Evolutionary conservation across 37 sponge, comb jelly and placozoan genomes (phyloP).

Genomic region (Eunapius fragilis): DNA sequence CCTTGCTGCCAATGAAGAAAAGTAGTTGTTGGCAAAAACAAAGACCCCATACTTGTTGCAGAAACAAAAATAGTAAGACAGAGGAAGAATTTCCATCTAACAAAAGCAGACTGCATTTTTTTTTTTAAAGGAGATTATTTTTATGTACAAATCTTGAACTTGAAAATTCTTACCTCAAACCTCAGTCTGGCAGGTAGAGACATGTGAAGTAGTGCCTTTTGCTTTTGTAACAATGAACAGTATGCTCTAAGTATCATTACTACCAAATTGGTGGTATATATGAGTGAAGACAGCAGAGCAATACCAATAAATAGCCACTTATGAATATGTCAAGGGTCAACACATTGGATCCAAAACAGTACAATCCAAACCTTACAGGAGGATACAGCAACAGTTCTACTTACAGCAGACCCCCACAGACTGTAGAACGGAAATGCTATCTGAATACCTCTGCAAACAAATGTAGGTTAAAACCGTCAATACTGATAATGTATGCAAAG

Average conservation of each 20-base stretch:
- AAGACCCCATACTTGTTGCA: slow-evolving; percentile 25
- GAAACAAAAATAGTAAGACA: slow-evolving; percentile 42
- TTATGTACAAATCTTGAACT: not conserved
- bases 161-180: not conserved
- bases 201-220: slow-evolving; percentile 13
- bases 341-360: not conserved
- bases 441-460: slow-evolving; percentile 37
- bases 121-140: not conserved
- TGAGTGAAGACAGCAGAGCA: slow-evolving; percentile 14
- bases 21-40: slow-evolving; percentile 36
- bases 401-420: slow-evolving; percentile 54
- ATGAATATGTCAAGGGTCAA: not conserved
- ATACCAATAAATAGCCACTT: slow-evolving; percentile 39
- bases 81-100: slow-evolving; percentile 23
- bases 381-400: slow-evolving; percentile 62
- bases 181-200: slow-evolving; percentile 1
- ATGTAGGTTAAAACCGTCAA: not conserved
- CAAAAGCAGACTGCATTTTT: slow-evolving; percentile 17
- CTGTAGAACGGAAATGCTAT: slow-evolving; percentile 48
- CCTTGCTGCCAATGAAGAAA: slow-evolving; percentile 42
- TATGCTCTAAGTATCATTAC: slow-evolving; percentile 9
- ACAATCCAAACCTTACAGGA: not conserved
- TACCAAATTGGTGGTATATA: slow-evolving; percentile 35
- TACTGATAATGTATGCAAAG: not conserved
- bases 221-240: slow-evolving; percentile 1